Conservation (phyloP, 2,888 invertebrate genomes). For the Empis stercorea region DNA sequence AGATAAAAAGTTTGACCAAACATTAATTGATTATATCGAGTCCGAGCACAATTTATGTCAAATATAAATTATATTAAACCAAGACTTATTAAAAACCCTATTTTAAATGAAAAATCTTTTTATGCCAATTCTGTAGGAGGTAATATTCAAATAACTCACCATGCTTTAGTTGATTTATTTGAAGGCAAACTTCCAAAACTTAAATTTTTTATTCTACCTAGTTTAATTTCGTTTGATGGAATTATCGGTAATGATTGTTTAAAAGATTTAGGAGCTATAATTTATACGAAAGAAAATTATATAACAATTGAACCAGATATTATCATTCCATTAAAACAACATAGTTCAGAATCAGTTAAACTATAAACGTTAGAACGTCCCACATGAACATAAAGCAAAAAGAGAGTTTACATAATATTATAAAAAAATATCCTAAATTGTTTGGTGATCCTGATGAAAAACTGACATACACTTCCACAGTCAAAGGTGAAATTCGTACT, state of each 20-base stretch:
- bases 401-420: background rate
- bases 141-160: background rate
- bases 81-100: conserved; percentile 1
- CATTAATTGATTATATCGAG: background rate
- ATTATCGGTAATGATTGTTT: conserved; percentile 8
- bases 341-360: background rate
- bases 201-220: conserved; percentile 6
- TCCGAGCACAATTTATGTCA: background rate
- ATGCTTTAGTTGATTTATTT: background rate
- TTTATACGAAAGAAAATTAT: conserved; percentile 4
- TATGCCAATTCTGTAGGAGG: background rate
- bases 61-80: conserved; percentile 7
- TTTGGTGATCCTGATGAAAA: conserved; percentile 2
- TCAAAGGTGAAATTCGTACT: conserved; percentile 10
- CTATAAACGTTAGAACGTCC: background rate
- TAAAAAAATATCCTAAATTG: background rate
- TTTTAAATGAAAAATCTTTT: conserved; percentile 2
- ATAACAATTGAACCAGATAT: background rate
- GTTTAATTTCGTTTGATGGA: conserved; percentile 3
- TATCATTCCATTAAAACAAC: conserved; percentile 4
- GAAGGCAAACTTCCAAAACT: background rate
- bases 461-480: conserved; percentile 9
- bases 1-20: background rate
- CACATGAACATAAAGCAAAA: conserved; percentile 1
- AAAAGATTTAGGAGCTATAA: background rate